A percentile compares a stretch with the other conserved stretches of the same genome.
These are phyloP conservation scores for Myzus persicae DNA, from an alignment of 1,140 invertebrate genomes.

Conservation along the genomic window DNA sequence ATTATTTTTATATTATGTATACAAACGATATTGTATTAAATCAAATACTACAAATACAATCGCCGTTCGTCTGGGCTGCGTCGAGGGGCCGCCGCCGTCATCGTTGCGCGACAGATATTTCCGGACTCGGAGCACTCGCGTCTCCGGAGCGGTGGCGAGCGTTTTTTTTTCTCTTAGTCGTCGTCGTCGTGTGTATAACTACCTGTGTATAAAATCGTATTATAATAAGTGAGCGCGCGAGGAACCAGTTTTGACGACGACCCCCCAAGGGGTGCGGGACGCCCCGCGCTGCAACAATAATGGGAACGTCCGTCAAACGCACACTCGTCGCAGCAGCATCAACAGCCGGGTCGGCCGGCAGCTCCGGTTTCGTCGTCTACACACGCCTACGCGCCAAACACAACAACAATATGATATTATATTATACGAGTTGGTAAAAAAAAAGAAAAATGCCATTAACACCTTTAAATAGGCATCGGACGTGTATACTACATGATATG, in stretches of 20 bases:
- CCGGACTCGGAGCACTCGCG: not conserved
- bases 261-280: conserved; percentile 23
- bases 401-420: conserved; percentile 24
- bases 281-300: conserved; percentile 31
- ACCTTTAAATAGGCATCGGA: conserved; percentile 28
- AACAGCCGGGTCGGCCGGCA: not conserved
- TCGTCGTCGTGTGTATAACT: too few species aligned
- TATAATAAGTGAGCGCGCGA: not conserved
- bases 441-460: conserved; percentile 24
- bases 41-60: too few species aligned
- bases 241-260: conserved; percentile 26
- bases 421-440: not conserved
- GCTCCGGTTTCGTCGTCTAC: conserved; percentile 7
- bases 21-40: too few species aligned
- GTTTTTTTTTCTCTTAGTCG: not conserved
- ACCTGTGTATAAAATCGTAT: not conserved
- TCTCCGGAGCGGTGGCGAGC: not conserved
- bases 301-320: conserved; percentile 50
- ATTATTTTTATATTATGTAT: too few species aligned
- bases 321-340: conserved; percentile 8
- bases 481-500: not conserved
- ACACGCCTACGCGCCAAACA: conserved; percentile 39
- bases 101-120: not conserved
- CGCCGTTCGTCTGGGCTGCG: not conserved
- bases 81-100: too few species aligned